Percentiles rank a stretch among this genome's conserved stretches.
phyloP scores from a whole-genome alignment of 2,113 vertebrate species.

The Larimichthys polyactis region DNA sequence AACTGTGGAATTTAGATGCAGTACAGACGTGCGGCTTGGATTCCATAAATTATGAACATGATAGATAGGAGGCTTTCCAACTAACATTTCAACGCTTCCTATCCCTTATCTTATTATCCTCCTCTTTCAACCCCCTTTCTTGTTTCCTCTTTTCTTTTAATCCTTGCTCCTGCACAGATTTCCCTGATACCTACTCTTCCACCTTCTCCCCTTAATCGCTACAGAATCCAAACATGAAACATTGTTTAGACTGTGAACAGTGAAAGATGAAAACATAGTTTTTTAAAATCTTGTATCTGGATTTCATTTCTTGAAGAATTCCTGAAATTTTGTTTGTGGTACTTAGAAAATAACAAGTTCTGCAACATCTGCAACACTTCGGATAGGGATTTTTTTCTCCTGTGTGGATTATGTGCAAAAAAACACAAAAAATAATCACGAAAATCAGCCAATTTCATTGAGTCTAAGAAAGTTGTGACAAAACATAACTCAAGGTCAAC shows the following conservation, averaged over 20 bases:
- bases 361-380: not conserved
- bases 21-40: constrained; percentile 38
- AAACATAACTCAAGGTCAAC: not conserved
- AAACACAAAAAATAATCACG: not conserved
- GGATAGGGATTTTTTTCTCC: not conserved
- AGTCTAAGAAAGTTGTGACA: not conserved
- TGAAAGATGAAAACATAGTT: not conserved
- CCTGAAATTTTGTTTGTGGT: not conserved
- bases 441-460: not conserved
- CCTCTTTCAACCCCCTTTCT: constrained; percentile 18
- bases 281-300: no score
- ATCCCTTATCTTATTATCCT: constrained; percentile 13
- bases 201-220: not conserved
- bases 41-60: constrained; percentile 76
- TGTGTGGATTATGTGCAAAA: not conserved
- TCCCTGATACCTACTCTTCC: not conserved
- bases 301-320: not conserved
- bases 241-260: not conserved
- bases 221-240: not conserved
- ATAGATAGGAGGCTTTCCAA: constrained; percentile 54
- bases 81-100: constrained; percentile 36
- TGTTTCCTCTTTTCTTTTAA: constrained; percentile 6
- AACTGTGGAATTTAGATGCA: constrained; percentile 64
- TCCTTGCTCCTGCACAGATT: not conserved
- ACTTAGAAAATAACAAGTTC: no score